A percentile compares a stretch with the other conserved stretches of the same genome.
phyloP scores from a whole-genome alignment of 2,797 vertebrate genomes.

The Sebastes itinus region DNA sequence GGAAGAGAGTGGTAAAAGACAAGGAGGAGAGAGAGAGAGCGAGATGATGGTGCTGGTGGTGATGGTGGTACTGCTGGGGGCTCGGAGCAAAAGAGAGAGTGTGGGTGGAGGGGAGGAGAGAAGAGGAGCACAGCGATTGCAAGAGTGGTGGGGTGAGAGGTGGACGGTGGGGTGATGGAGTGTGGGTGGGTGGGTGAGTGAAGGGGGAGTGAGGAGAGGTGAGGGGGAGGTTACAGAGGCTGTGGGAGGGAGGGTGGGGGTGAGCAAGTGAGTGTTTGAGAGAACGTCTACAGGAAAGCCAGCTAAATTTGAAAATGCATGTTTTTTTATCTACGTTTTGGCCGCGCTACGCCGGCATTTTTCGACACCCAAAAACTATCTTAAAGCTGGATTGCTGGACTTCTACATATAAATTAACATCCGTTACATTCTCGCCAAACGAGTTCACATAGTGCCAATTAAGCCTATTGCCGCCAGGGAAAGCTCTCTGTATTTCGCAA shows the following conservation, averaged over 20 bases:
- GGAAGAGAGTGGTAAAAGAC: slow-evolving; percentile 75
- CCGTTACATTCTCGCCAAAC: background rate
- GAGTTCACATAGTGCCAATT: background rate
- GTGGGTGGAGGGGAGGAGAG: slow-evolving; percentile 75
- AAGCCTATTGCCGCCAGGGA: background rate
- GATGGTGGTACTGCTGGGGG: slow-evolving; percentile 77
- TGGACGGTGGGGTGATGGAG: slow-evolving; percentile 75
- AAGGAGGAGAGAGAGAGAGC: slow-evolving; percentile 48
- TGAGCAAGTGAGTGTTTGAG: slow-evolving; percentile 29
- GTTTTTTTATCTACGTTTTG: background rate
- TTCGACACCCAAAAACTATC: background rate
- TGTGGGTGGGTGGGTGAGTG: slow-evolving; percentile 76
- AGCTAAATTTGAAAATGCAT: slow-evolving; percentile 47
- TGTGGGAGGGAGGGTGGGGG: slow-evolving; percentile 57
- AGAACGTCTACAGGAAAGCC: slow-evolving; percentile 26
- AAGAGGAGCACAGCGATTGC: slow-evolving; percentile 63
- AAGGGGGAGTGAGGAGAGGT: slow-evolving; percentile 66
- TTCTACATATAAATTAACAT: background rate
- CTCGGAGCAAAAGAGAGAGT: slow-evolving; percentile 69
- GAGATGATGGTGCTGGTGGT: slow-evolving; percentile 68
- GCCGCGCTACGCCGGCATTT: background rate
- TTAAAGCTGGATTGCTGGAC: background rate
- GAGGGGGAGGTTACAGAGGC: slow-evolving; percentile 68
- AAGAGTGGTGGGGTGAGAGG: slow-evolving; percentile 77
- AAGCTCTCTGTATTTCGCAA: background rate